These are phyloP conservation scores for Chrysocyon brachyurus DNA, from an alignment of 2,797 vertebrate genomes.

Conservation along the genomic window DNA sequence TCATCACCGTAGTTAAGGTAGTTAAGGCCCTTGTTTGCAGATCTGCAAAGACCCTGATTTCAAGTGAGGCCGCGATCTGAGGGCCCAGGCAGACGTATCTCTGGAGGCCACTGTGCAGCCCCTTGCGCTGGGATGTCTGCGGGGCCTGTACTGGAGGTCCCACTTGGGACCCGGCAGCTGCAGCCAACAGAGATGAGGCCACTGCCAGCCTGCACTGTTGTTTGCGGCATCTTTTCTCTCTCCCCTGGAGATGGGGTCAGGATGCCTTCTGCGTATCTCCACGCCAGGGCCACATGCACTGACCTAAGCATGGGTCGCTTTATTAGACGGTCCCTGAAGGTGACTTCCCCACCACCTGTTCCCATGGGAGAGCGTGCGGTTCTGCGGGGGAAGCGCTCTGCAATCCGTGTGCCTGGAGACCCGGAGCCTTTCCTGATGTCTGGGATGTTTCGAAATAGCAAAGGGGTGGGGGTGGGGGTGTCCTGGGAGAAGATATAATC, in stretches of 20 bases:
- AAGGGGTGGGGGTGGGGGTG: background rate
- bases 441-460: background rate
- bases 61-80: background rate
- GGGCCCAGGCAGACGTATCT: background rate
- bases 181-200: background rate
- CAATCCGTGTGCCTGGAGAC: background rate
- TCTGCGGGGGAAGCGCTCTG: background rate
- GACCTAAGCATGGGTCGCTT: background rate
- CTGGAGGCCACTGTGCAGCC: background rate
- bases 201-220: background rate
- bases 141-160: accelerated
- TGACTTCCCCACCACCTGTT: background rate
- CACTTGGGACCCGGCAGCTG: accelerated
- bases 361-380: background rate
- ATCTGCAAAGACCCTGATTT: background rate
- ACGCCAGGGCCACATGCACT: accelerated
- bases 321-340: background rate
- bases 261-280: background rate
- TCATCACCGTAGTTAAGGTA: background rate
- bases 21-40: background rate
- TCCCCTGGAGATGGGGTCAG: background rate
- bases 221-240: background rate
- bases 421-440: background rate
- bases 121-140: background rate
- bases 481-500: background rate